Evolutionary conservation across 1,140 invertebrate species (phyloP).

Genomic region (Musca vetustissima): DNA sequence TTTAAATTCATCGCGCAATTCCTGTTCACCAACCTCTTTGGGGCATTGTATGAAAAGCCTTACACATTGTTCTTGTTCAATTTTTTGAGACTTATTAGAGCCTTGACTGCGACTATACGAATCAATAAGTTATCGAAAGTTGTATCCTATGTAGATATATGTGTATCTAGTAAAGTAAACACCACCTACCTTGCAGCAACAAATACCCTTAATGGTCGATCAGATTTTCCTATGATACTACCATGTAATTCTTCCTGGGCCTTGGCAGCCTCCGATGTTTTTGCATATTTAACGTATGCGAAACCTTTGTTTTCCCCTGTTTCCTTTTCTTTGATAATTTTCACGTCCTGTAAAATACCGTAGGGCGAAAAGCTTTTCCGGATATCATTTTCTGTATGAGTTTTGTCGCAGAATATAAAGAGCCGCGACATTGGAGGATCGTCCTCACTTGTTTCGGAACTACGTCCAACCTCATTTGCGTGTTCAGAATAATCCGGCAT

Average conservation of each 20-base stretch:
- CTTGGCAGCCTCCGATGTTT: slow-evolving; percentile 82
- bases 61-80: slow-evolving; percentile 81
- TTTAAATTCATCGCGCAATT: slow-evolving; percentile 79
- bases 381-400: slow-evolving; percentile 78
- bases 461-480: slow-evolving; percentile 19
- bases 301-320: slow-evolving; percentile 85
- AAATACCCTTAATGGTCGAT: slow-evolving; percentile 85
- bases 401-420: slow-evolving; percentile 86
- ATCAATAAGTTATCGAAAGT: too few relatives aligned
- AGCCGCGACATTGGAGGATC: slow-evolving; percentile 80
- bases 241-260: slow-evolving; percentile 87
- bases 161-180: not conserved
- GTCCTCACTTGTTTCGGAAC: slow-evolving; percentile 57
- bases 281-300: slow-evolving; percentile 81
- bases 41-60: slow-evolving; percentile 87
- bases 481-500: too few relatives aligned
- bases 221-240: slow-evolving; percentile 70
- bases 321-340: slow-evolving; percentile 82
- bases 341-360: slow-evolving; percentile 84
- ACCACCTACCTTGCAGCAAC: slow-evolving; percentile 74
- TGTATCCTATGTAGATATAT: slow-evolving; percentile 7
- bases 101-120: slow-evolving; percentile 73
- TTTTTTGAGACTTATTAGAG: slow-evolving; percentile 68
- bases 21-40: slow-evolving; percentile 75
- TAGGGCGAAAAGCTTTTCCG: slow-evolving; percentile 76